Evolutionary conservation across 2,113 vertebrate genomes (phyloP).

Genomic region (Sorex araneus): DNA sequence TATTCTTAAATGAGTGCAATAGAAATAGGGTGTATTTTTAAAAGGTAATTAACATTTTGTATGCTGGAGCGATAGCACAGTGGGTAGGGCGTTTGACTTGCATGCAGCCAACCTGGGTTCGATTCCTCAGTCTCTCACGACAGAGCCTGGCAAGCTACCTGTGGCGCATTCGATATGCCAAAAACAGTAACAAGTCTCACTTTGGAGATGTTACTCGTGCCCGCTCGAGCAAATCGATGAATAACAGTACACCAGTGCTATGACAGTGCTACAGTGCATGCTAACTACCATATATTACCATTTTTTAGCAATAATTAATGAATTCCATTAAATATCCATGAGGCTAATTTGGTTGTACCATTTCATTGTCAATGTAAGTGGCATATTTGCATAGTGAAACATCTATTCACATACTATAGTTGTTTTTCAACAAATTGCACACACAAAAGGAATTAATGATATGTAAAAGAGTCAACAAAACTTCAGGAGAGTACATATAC

Average conservation of each 20-base stretch:
- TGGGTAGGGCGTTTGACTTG: no score
- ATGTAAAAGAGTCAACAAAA: neutral
- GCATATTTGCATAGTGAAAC: neutral
- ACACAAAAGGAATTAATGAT: constrained; percentile 4
- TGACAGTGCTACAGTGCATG: no score
- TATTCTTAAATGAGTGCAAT: neutral
- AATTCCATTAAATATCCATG: neutral
- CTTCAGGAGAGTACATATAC: neutral
- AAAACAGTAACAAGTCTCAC: no score
- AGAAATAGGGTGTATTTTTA: neutral
- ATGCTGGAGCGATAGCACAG: no score
- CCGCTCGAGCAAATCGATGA: no score
- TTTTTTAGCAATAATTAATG: neutral
- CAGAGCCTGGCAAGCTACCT: no score
- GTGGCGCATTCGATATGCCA: no score
- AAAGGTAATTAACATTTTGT: constrained; percentile 10
- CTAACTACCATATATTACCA: constrained; percentile 14
- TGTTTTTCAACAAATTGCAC: neutral
- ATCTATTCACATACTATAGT: constrained; percentile 27
- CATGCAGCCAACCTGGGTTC: no score
- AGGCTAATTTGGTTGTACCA: neutral
- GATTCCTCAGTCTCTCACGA: no score
- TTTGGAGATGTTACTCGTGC: no score
- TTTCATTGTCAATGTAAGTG: neutral
- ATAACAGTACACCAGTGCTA: no score